phyloP scores from a whole-genome alignment of 2,797 vertebrate genomes.

The Miichthys miiuy region DNA sequence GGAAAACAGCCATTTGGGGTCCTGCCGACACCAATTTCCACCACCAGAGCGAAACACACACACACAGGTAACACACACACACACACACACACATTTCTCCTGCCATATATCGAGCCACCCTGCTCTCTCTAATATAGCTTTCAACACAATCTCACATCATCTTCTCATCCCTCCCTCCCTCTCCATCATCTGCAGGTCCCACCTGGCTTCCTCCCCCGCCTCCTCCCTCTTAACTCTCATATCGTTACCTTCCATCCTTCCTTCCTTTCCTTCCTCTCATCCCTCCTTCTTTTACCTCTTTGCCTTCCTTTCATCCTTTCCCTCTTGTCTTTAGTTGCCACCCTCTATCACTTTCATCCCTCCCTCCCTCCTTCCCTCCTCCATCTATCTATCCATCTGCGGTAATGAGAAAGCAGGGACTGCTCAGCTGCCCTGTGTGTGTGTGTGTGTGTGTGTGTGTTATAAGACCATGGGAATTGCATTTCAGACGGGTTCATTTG shows the following conservation, averaged over 20 bases:
- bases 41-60: conserved; percentile 38
- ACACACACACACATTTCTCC: conserved; percentile 45
- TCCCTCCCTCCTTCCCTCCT: neutral
- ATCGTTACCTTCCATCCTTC: conserved; percentile 15
- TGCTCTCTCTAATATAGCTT: conserved; percentile 78
- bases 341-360: conserved; percentile 2
- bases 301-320: conserved; percentile 13
- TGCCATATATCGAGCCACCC: conserved; percentile 54
- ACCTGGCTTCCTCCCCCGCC: conserved; percentile 7
- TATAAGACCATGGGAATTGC: conserved; percentile 73
- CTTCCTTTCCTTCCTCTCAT: neutral
- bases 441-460: conserved; percentile 4
- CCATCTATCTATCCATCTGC: conserved; percentile 64
- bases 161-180: conserved; percentile 53
- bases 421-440: conserved; percentile 59
- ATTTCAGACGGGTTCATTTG: conserved; percentile 80
- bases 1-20: conserved; percentile 82
- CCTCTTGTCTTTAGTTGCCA: conserved; percentile 24
- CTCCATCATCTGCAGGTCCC: conserved; percentile 59
- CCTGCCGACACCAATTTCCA: conserved; percentile 82
- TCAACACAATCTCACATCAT: conserved; percentile 77
- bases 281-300: conserved; percentile 14
- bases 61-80: conserved; percentile 38
- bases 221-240: conserved; percentile 17
- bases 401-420: conserved; percentile 76